phyloP scores from a whole-genome alignment of 2,888 invertebrate genomes.

The Ellobium chinense region DNA sequence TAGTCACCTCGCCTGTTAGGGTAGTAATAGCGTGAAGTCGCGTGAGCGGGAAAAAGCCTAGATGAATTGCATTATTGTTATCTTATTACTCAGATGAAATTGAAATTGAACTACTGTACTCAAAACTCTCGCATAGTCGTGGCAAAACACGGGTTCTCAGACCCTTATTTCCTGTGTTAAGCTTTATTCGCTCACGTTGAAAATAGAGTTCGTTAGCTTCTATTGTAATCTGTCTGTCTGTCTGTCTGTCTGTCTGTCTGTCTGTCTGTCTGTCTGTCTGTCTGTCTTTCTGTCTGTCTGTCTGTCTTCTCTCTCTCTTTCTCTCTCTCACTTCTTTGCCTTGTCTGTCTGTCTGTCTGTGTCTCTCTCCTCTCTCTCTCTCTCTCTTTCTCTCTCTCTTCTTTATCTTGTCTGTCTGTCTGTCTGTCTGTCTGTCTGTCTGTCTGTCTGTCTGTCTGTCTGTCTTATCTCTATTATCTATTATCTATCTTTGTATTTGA shows the following conservation, averaged over 20 bases:
- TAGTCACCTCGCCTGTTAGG: no score
- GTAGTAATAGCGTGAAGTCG: no score
- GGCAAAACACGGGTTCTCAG: no score
- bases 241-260: neutral
- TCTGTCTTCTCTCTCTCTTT: neutral
- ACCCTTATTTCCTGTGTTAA: no score
- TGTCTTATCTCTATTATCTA: neutral
- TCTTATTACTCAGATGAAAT: no score
- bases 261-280: neutral
- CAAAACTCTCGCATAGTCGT: no score
- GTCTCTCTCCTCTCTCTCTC: neutral
- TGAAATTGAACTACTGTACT: no score
- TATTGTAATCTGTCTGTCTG: neutral
- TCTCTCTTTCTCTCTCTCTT: neutral
- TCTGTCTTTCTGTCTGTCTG: neutral
- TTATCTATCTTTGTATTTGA: no score
- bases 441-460: constrained; percentile 14
- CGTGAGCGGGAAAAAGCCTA: no score
- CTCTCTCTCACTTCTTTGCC: constrained; percentile 12
- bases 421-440: constrained; percentile 10
- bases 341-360: constrained; percentile 4
- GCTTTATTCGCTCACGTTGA: no score
- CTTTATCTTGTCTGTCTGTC: neutral
- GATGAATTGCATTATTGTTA: no score
- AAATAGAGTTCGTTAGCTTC: no score